Percentiles rank a stretch among this genome's conserved stretches.
These are phyloP conservation scores for Bufo gargarizans DNA, from an alignment of 2,113 vertebrate species.

Conservation along the genomic window DNA sequence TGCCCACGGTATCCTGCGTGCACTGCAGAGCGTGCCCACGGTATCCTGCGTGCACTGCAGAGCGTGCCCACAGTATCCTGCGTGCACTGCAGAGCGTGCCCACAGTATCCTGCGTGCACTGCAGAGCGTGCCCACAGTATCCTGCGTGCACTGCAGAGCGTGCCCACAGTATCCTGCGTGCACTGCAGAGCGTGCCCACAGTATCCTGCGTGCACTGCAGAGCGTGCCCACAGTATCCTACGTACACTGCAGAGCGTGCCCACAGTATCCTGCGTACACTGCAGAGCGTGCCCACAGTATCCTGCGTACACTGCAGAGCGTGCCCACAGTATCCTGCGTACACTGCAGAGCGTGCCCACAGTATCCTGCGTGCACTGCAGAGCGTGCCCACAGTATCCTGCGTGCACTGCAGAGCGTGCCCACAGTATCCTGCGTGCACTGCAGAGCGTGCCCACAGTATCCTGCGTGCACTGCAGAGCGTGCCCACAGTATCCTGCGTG, in stretches of 20 bases:
- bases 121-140: too few relatives aligned
- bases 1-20: neutral
- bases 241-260: neutral
- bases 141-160: too few relatives aligned
- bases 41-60: too few relatives aligned
- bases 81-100: neutral
- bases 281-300: neutral
- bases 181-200: neutral
- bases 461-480: neutral
- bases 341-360: neutral
- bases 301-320: too few relatives aligned
- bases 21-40: neutral
- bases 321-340: too few relatives aligned
- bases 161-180: neutral
- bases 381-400: neutral
- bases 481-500: too few relatives aligned
- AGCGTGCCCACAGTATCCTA: neutral
- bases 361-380: neutral
- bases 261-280: neutral
- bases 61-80: neutral
- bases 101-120: too few relatives aligned
- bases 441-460: neutral
- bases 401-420: neutral
- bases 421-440: too few relatives aligned
- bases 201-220: neutral